phyloP scores from a whole-genome alignment of 2,797 vertebrate species.

The Triplophysa bombifrons region DNA sequence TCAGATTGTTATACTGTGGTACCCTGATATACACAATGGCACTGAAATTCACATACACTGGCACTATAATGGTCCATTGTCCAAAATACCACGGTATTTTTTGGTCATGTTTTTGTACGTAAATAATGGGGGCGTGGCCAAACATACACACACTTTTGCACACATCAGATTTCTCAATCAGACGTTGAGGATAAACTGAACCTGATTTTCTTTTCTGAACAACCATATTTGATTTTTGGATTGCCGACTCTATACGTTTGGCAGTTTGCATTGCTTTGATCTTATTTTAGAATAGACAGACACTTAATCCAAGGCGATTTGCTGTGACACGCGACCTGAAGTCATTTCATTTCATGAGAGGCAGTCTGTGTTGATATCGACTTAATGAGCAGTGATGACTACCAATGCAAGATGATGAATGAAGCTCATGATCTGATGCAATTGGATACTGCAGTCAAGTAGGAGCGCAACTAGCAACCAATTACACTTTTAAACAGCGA shows the following conservation, averaged over 20 bases:
- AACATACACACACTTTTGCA: neutral
- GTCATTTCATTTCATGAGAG: neutral
- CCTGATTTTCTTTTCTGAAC: neutral
- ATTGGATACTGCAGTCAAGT: neutral
- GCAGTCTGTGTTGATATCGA: neutral
- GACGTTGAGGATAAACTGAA: neutral
- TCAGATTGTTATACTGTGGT: neutral
- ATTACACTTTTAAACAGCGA: neutral
- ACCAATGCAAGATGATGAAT: neutral
- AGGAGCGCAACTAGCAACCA: neutral
- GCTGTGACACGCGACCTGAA: neutral
- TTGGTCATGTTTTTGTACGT: too few species aligned
- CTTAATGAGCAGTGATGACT: neutral
- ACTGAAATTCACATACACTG: neutral
- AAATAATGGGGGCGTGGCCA: neutral
- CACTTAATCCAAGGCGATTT: neutral
- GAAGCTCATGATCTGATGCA: neutral
- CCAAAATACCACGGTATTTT: neutral
- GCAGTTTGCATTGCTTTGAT: neutral
- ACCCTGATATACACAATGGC: neutral
- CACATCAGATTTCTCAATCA: neutral
- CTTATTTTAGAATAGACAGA: neutral
- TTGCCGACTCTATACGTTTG: neutral
- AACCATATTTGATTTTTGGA: neutral
- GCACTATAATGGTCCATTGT: neutral